Evolutionary conservation across 2,113 vertebrate genomes (phyloP), one percentile per base, ranked within the genome.

Genomic region (western clawed frog (Xenopus tropicalis)): DNA sequence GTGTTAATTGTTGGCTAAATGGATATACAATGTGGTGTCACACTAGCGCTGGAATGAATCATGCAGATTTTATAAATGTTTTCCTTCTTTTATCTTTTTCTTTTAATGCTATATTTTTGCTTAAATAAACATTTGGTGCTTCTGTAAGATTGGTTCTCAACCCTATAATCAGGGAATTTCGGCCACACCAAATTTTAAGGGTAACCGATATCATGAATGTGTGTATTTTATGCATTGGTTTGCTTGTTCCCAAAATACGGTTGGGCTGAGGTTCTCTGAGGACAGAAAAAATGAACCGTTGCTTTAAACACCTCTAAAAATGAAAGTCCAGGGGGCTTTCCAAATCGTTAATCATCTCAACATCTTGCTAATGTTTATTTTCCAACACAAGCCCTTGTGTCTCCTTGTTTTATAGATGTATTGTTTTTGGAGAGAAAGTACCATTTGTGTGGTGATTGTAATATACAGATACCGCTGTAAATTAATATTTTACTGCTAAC

Each of bases 401-500:
- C 48, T 54, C 25, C 24, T 44, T 11, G 11, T 69, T 74, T 74
- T 74, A 61, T 63, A 44, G 66, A n/a, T 16, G 10, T 69, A 75
- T 75, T 75, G 59, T 69, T 76, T 69, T 69, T 76, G 66, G 66
- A 75, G 64, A 61, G 37, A 13, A 61, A 19, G 51, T 42, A 56
- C 43, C 63, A 24, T 67, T 66, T 54, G 56, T 62, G 21, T 54
- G 57, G 51, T 59, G 14, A 56, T 69, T 63, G 66, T 56, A 44
- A 69, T 56, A 44, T 42, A 54, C 46, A 69, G 16, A 69, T 69
- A 37, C 17, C 4, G 73, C 59, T 10, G 59, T 75, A 75, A 76
- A 76, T 76, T 25, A 13, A 44, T 29, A 16, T 76, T 76, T 76
- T 76, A 69, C 73, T 68, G 73, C 73, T 63, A 69, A 54, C 73